These are phyloP conservation scores for Babylonia areolata DNA, from an alignment of 1,140 invertebrate genomes.

Conservation along the genomic window DNA sequence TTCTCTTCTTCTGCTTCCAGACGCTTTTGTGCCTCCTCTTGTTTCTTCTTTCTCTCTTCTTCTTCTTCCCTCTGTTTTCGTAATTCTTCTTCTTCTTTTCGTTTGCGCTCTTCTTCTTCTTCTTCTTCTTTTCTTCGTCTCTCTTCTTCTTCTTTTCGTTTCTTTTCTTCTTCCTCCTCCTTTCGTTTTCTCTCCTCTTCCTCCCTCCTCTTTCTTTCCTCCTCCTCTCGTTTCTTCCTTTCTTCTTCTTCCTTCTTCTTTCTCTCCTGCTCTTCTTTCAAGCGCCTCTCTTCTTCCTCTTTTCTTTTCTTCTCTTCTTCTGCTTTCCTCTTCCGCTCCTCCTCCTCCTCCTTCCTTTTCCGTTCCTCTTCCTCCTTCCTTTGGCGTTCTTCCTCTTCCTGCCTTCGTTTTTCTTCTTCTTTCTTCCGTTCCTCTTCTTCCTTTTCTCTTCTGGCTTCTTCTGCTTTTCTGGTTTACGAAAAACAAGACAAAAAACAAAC, in stretches of 20 bases:
- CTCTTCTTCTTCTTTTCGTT: too few relatives aligned
- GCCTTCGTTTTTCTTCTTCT: conserved; percentile 15
- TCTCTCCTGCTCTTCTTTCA: neutral
- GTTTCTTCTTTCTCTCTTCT: too few relatives aligned
- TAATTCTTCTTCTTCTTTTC: conserved; percentile 33
- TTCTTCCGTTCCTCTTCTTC: neutral
- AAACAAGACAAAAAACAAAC: neutral
- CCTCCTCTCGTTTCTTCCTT: conserved; percentile 42
- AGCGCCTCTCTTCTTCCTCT: conserved; percentile 5
- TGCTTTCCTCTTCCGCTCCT: neutral
- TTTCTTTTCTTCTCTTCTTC: conserved; percentile 30
- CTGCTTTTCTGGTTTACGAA: conserved; percentile 17
- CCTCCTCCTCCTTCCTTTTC: conserved; percentile 27
- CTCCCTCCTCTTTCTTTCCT: conserved; percentile 5
- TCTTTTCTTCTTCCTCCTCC: conserved; percentile 32
- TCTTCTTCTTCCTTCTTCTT: conserved; percentile 14
- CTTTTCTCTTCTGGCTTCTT: conserved; percentile 27
- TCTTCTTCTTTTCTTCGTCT: too few relatives aligned
- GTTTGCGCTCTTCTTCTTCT: conserved; percentile 1
- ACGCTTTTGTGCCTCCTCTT: neutral
- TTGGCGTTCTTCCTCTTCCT: conserved; percentile 28
- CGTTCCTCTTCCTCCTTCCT: conserved; percentile 35
- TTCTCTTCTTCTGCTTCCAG: conserved; percentile 34
- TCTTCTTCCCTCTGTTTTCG: too few relatives aligned
- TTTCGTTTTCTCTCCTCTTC: conserved; percentile 34